Base-by-base conservation (phyloP, 2,797 vertebrate genomes). In the Centroberyx gerrardi region DNA sequence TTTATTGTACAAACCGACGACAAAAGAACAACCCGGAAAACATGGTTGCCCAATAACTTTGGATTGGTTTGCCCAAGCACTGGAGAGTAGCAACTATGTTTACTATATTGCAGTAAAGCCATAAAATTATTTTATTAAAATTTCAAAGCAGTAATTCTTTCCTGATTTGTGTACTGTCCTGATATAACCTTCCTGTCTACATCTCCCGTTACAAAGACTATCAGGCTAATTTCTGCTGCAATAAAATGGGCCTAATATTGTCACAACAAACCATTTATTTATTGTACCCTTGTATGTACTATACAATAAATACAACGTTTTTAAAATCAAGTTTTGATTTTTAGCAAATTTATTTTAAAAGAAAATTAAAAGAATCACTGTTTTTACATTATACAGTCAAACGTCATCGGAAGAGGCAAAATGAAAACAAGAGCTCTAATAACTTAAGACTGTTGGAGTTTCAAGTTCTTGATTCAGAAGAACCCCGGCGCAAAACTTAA, bases 311-410 rank as follows among this genome's bases (percentile, higher is more conserved):
- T 4, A 56, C 28, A 15, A 12, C 17, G 14, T 33, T 33, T 36
- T 36, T 36, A 33, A 58, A 14, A 12, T 63, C 2, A 18, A 9
- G 6, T 28, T 42, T 14, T 14, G 76, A 72, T 83, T 88, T 93
- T 90, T 84, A 71, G 74, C 67, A 92, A 87, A 92, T 96, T 95
- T 95, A 96, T 96, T 96, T 94, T 91, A 93, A 94, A 94, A 93
- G 88, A 83, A 82, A 86, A 92, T 94, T 95, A 95, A 96, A 95
- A 95, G 86, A 93, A 93, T 92, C 85, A 91, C 86, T 93, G 74
- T 92, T 93, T 88, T 81, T 81, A 91, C 86, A 87, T 82, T 76
- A 86, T 75, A 93, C 81, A 88, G 91, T 90, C 90, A 88, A 91
- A 90, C 62, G 81, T 90, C 91, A 93, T 81, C 85, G 65, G 72